phyloP scores from a whole-genome alignment of 2,888 invertebrate species.

The Escarpia spicata region DNA sequence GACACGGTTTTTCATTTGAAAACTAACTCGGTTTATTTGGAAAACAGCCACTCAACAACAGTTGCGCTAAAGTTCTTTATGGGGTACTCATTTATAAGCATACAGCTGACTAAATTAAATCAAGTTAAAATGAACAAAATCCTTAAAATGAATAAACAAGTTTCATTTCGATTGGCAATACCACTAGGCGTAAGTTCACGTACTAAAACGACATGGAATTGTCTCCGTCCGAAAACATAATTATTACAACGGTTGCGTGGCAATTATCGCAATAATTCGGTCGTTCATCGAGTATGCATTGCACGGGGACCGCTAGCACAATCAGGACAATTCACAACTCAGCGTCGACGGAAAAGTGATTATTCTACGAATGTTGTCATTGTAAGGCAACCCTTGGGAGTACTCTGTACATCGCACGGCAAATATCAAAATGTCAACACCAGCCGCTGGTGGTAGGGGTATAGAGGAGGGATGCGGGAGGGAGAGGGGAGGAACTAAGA shows the following conservation, averaged over 20 bases:
- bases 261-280: neutral
- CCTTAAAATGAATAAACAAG: no score
- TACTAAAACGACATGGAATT: neutral
- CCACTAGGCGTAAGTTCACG: neutral
- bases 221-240: neutral
- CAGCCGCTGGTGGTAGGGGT: neutral
- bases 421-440: neutral
- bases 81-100: no score
- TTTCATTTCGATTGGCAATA: no score
- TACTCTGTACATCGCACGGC: neutral
- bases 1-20: no score
- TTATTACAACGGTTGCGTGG: neutral
- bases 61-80: no score
- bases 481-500: no score
- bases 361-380: neutral
- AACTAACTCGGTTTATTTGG: no score
- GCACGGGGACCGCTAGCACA: neutral
- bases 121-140: no score
- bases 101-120: no score
- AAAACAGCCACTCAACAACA: no score
- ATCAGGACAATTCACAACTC: neutral
- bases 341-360: neutral
- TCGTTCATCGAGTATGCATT: neutral
- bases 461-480: no score
- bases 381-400: neutral